These are phyloP conservation scores for Tachina fera DNA, from an alignment of 2,888 invertebrate species.

Conservation along the genomic window DNA sequence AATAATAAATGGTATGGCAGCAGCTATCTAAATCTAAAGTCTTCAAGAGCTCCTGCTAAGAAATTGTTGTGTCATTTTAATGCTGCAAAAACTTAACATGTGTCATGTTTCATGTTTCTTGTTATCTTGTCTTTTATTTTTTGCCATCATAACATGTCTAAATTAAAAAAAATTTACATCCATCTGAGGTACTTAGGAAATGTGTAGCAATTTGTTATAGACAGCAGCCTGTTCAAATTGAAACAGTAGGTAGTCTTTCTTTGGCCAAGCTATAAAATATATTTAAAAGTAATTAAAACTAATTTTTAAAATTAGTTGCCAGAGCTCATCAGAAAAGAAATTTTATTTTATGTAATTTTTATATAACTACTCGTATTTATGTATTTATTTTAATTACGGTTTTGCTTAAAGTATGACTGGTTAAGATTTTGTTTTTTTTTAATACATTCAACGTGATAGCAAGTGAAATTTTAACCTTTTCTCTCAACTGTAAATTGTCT, in stretches of 20 bases:
- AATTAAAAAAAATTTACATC: conserved; percentile 49
- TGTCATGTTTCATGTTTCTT: conserved; percentile 60
- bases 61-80: conserved; percentile 64
- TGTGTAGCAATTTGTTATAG: conserved; percentile 49
- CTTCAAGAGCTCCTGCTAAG: conserved; percentile 14
- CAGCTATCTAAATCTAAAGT: neutral
- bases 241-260: conserved; percentile 7
- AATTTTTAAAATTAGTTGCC: neutral
- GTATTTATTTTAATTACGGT: neutral
- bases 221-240: conserved; percentile 6
- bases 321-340: neutral
- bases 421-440: neutral
- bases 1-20: conserved; percentile 7
- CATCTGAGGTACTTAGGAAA: conserved; percentile 25
- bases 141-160: conserved; percentile 26
- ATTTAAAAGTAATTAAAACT: conserved; percentile 5
- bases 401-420: neutral
- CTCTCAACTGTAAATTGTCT: neutral
- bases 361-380: neutral
- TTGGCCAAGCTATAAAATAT: neutral
- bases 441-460: neutral
- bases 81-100: conserved; percentile 61
- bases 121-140: neutral
- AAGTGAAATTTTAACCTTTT: conserved; percentile 55
- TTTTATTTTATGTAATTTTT: conserved; percentile 17